phyloP scores from a whole-genome alignment of 2,113 vertebrate genomes.

The Cheilinus undulatus region DNA sequence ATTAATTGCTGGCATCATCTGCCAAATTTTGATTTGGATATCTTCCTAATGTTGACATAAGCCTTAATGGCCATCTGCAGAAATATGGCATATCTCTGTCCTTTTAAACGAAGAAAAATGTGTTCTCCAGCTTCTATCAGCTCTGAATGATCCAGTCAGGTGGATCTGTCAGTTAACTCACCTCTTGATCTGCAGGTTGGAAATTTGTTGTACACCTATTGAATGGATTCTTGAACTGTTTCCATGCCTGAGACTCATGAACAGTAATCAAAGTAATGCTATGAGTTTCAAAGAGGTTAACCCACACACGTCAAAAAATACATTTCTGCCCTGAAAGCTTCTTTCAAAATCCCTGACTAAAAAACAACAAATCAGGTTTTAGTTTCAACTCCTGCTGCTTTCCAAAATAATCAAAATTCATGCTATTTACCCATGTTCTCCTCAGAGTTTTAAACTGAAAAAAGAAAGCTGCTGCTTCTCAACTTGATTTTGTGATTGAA shows the following conservation, averaged over 20 bases:
- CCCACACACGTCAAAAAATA: slow-evolving; percentile 26
- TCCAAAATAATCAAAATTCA: neutral
- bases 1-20: slow-evolving; percentile 56
- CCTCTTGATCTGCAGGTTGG: slow-evolving; percentile 31
- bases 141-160: slow-evolving; percentile 2
- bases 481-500: slow-evolving; percentile 60
- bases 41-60: neutral
- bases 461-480: slow-evolving; percentile 40
- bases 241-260: slow-evolving; percentile 47
- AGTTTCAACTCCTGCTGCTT: slow-evolving; percentile 11
- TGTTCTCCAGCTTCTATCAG: slow-evolving; percentile 1
- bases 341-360: slow-evolving; percentile 3
- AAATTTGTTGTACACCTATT: slow-evolving; percentile 41
- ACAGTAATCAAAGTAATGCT: slow-evolving; percentile 70
- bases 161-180: neutral
- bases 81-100: slow-evolving; percentile 42
- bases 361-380: slow-evolving; percentile 39
- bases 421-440: slow-evolving; percentile 2
- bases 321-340: slow-evolving; percentile 66
- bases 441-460: neutral
- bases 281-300: slow-evolving; percentile 30
- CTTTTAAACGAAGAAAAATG: slow-evolving; percentile 10
- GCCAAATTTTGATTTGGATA: slow-evolving; percentile 64
- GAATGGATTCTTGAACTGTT: slow-evolving; percentile 51
- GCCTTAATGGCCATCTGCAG: slow-evolving; percentile 22